Evolutionary conservation across 1,140 invertebrate species (phyloP), one percentile per base, ranked within the genome.

Genomic region (Paraescarpia echinospica): DNA sequence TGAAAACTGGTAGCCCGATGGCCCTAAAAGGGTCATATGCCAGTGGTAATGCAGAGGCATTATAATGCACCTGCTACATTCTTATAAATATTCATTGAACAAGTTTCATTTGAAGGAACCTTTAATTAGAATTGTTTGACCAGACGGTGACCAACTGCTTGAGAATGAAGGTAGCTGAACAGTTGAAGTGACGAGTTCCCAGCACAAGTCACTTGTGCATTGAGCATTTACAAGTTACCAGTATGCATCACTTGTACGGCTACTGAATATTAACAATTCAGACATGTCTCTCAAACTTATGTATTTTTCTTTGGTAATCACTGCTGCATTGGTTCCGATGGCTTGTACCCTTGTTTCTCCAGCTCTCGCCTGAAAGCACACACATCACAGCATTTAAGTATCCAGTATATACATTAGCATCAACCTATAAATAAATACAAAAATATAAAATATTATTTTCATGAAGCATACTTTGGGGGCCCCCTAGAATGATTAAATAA

Each of bases 261-360:
- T 77, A 77, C 22, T 22, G 59, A 4, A 27, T 77, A 31, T 77
- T 27, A 27, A 31, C 59, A 77, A 77, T 27, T 27, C 59, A 77
- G 59, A 77, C 59, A 77, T 27, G 59, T 77, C 59, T 31, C 0
- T 77, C 59, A 77, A 77, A 77, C 59, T 77, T 6, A 77, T 77
- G 59, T 41, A 41, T 4, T 77, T 18, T 77, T 77, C 18, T 77
- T 77, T 77, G 27, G 2, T 31, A 91, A 6, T 93, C 91, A 92
- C 77, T 93, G 92, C 59, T 92, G 90, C 95, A 96, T 96, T 90
- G 95, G 95, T 93, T 96, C 95, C 22, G 34, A 41, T 31, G 94
- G 77, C 91, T 95, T 96, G 92, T 96, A 95, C 34, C 96, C 95
- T 94, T 96, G 95, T 93, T 96, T 96, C 92, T 96, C 95, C 59